These are phyloP conservation scores for Syngnathus floridae DNA, from an alignment of 2,113 vertebrate genomes.

Conservation along the genomic window DNA sequence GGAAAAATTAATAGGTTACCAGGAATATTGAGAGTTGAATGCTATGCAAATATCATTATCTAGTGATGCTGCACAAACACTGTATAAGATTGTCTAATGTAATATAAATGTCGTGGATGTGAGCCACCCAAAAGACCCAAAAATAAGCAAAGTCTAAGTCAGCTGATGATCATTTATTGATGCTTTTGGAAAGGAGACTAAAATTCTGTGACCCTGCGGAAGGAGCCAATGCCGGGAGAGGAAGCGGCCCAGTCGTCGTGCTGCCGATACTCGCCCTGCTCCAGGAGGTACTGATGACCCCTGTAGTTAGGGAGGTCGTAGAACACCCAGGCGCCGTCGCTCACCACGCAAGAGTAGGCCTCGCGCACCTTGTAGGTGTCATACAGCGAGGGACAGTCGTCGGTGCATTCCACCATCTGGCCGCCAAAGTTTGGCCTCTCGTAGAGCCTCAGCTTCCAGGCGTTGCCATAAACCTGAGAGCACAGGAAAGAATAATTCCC, in stretches of 20 bases:
- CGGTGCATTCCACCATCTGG: constrained; percentile 79
- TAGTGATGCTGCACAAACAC: background rate
- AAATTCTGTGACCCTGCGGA: constrained; percentile 64
- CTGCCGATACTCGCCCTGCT: constrained; percentile 87
- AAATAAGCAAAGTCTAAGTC: constrained; percentile 7
- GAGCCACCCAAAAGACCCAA: background rate
- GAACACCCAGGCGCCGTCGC: constrained; percentile 87
- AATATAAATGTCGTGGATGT: background rate
- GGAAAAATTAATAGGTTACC: no score
- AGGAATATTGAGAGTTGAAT: background rate
- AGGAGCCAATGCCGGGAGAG: constrained; percentile 54
- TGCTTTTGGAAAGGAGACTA: background rate
- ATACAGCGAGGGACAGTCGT: constrained; percentile 84
- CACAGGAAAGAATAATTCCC: background rate
- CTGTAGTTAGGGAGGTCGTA: constrained; percentile 88
- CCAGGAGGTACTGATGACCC: constrained; percentile 87
- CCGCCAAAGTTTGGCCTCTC: constrained; percentile 86
- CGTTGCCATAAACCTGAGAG: constrained; percentile 73
- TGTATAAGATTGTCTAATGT: background rate
- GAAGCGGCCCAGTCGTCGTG: constrained; percentile 82
- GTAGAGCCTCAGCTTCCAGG: constrained; percentile 84
- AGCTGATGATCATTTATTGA: constrained; percentile 44
- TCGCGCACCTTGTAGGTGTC: constrained; percentile 82
- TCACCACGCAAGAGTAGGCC: constrained; percentile 84
- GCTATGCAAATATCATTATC: background rate